Evolutionary conservation across 2,888 invertebrate species (phyloP).

Genomic region (Monopis laevigella): DNA sequence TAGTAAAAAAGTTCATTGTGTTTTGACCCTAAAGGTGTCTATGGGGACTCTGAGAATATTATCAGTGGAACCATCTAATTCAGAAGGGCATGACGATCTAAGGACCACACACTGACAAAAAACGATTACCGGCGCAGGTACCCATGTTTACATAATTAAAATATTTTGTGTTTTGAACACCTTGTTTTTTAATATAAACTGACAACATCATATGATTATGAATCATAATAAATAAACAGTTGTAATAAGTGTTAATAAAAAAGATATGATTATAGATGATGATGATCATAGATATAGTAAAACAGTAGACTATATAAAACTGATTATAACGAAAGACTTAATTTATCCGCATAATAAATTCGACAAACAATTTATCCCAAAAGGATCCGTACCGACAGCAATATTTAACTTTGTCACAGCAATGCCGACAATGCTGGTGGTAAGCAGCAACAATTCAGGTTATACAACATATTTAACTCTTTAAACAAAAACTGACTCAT

Average conservation of each 20-base stretch:
- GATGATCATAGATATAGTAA: too few relatives aligned
- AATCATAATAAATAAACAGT: too few relatives aligned
- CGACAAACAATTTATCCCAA: not conserved
- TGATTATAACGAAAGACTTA: too few relatives aligned
- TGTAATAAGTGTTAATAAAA: too few relatives aligned
- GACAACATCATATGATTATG: slow-evolving; percentile 10
- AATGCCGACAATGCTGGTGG: not conserved
- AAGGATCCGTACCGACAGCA: slow-evolving; percentile 1
- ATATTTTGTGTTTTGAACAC: slow-evolving; percentile 17
- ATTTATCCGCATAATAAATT: not conserved
- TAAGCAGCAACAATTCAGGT: not conserved
- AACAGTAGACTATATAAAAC: too few relatives aligned
- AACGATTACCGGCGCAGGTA: slow-evolving; percentile 9
- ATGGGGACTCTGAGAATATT: slow-evolving; percentile 24
- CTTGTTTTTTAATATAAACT: slow-evolving; percentile 16
- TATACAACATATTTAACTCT: not conserved
- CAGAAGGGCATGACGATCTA: slow-evolving; percentile 25
- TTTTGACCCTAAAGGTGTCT: slow-evolving; percentile 26
- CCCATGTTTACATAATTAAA: slow-evolving; percentile 20
- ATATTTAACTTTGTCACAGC: slow-evolving; percentile 4
- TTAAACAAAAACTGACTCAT: too few relatives aligned
- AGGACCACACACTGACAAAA: slow-evolving; percentile 33
- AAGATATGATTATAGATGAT: too few relatives aligned
- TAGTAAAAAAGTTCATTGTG: slow-evolving; percentile 17
- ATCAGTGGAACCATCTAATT: slow-evolving; percentile 32